Conservation (phyloP, 37 sponge, comb jelly and placozoan genomes). For the Petrosia ficiformis region DNA sequence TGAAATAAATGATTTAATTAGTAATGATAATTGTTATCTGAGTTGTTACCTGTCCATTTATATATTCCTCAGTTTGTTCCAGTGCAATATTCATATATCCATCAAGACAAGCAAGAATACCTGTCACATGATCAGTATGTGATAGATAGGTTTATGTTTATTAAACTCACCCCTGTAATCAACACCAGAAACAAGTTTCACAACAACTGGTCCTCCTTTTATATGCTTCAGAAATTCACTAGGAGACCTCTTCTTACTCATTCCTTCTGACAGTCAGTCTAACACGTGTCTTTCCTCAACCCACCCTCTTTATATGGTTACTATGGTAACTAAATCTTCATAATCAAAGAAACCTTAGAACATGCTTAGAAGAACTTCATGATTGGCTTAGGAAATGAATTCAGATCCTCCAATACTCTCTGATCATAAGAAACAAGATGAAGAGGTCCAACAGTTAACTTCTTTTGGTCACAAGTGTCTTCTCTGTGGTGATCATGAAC, state of each 20-base stretch:
- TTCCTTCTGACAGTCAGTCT: background rate
- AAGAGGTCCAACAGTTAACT: constrained; percentile 20
- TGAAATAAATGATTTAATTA: constrained; percentile 2
- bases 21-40: background rate
- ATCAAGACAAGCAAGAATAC: constrained; percentile 86
- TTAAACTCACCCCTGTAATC: constrained; percentile 91
- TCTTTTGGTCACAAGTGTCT: constrained; percentile 33
- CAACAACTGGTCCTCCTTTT: constrained; percentile 94
- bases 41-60: constrained; percentile 82
- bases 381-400: no score
- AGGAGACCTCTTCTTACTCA: constrained; percentile 91
- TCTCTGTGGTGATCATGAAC: constrained; percentile 37
- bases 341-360: background rate
- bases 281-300: background rate
- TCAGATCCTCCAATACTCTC: no score
- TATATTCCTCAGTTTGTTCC: constrained; percentile 99
- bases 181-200: constrained; percentile 95
- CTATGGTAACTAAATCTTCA: constrained; percentile 1
- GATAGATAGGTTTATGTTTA: constrained; percentile 13
- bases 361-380: background rate
- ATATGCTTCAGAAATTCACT: constrained; percentile 98
- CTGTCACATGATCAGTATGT: no score
- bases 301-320: background rate
- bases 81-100: constrained; percentile 99
- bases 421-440: no score